phyloP scores from a whole-genome alignment of 2,888 invertebrate genomes.

The Acleris emargana region DNA sequence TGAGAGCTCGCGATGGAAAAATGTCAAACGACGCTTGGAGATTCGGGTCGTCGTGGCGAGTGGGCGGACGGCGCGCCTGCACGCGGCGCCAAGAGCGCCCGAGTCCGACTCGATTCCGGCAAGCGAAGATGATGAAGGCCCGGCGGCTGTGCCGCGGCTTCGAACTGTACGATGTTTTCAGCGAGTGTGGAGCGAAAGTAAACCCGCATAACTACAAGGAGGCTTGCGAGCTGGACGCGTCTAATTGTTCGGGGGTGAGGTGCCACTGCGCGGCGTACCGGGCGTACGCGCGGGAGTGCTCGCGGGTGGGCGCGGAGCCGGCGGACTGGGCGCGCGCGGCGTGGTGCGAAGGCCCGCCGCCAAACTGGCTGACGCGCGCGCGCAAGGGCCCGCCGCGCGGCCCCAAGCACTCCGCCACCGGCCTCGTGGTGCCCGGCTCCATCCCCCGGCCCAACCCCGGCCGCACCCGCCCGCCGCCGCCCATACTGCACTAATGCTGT shows the following conservation, averaged over 20 bases:
- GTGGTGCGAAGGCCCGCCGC: constrained; percentile 83
- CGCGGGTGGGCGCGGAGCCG: constrained; percentile 88
- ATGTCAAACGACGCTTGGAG: constrained; percentile 86
- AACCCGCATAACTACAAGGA: constrained; percentile 93
- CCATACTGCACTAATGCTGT: constrained; percentile 64
- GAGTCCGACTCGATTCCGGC: constrained; percentile 73
- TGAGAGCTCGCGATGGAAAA: constrained; percentile 87
- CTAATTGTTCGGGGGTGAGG: constrained; percentile 90
- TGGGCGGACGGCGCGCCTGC: constrained; percentile 91
- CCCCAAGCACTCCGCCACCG: constrained; percentile 45
- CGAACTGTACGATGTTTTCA: constrained; percentile 84
- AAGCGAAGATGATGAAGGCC: constrained; percentile 72
- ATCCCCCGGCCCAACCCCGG: constrained; percentile 64
- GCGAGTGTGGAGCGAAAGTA: constrained; percentile 90
- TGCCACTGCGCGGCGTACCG: constrained; percentile 96
- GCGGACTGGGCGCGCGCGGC: constrained; percentile 88
- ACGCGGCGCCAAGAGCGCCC: constrained; percentile 83
- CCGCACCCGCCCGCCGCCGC: constrained; percentile 74
- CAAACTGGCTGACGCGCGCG: constrained; percentile 66
- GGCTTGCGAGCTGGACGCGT: constrained; percentile 94
- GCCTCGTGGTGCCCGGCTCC: constrained; percentile 57
- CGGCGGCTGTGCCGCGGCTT: constrained; percentile 81
- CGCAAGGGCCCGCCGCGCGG: constrained; percentile 49
- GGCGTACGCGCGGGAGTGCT: constrained; percentile 95
- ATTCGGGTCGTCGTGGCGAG: constrained; percentile 96